A percentile compares a stretch with the other conserved stretches of the same genome.
phyloP scores from a whole-genome alignment of 2,113 vertebrate genomes.

The Bubalus kerabau region DNA sequence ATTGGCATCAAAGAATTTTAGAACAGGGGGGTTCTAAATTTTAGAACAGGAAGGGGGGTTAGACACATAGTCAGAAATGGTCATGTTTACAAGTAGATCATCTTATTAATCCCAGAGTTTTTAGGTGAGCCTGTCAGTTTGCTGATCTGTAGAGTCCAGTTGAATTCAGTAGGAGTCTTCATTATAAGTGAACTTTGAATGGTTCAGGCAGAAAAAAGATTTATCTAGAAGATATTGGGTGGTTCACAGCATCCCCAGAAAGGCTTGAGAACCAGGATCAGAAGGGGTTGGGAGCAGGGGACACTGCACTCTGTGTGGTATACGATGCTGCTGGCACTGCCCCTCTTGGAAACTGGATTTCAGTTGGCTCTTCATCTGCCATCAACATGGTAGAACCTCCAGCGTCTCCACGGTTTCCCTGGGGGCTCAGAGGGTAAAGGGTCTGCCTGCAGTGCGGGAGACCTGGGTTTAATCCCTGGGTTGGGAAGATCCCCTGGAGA shows the following conservation, averaged over 20 bases:
- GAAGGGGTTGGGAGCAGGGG: neutral
- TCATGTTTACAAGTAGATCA: neutral
- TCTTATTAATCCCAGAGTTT: neutral
- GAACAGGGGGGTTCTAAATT: neutral
- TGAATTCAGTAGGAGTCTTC: neutral
- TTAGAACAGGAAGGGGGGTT: neutral
- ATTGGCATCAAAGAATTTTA: neutral
- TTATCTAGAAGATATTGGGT: neutral
- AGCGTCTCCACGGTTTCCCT: accelerated
- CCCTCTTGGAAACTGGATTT: neutral
- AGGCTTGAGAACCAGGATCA: neutral
- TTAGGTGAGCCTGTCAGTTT: neutral
- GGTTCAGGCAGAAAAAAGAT: neutral
- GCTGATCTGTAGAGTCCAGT: neutral
- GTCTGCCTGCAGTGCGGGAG: neutral
- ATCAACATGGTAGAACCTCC: neutral
- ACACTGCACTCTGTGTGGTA: neutral
- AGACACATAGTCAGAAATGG: neutral
- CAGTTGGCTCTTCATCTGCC: neutral
- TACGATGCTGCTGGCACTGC: neutral
- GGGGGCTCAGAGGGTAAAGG: neutral
- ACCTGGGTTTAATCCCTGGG: neutral
- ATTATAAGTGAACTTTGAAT: neutral
- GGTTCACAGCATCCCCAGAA: neutral
- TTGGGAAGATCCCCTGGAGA: neutral